Evolutionary conservation across 2,113 vertebrate species (phyloP), one percentile per base, ranked within the genome.

Genomic region (Aphyosemion australe): DNA sequence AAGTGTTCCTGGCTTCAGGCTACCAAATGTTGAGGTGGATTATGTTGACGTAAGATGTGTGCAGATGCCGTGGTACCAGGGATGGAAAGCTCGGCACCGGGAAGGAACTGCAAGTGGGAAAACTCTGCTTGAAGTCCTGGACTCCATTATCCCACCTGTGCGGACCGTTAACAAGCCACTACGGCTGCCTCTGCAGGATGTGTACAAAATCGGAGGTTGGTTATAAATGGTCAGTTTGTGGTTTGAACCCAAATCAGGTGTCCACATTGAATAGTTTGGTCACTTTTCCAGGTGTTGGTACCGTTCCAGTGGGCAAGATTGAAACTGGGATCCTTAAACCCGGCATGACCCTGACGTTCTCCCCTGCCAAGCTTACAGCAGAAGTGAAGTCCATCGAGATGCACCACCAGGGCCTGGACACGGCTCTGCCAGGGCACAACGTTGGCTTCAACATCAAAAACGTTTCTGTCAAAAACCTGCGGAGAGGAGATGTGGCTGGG

Each of bases 1-100:
- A 75, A 62, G 26, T n/a, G 0, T 6, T 12, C 8, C 16, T 8
- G 1, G 8, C 16, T 34, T 20, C 7, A 14, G 18, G 13, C 39
- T 1, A 0, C 1, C 0, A 45, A 6, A 49, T 31, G 46, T 12
- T 46, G 42, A 7, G 5, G 6, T 46, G 32, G 0, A 46, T 11
- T 4, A 6, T 8, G 2, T 57, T 11, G 43, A 52, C 45, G 1
- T 12, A 1, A 1, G 5, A 0, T 67, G 1, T 62, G 1, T 20
- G 12, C 63, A 94, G 94, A 94, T 94, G 93, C 61, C 85, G 1
- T 94, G 94, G 94, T 94, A 93, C 76, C 91, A 87, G 84, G 94
- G 93, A 0, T 94, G 93, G 92, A 94, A 91, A 63, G 82, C 89
- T 2, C 90, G 84, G 66, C 83, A 89, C 1, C 79, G 84, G 54